phyloP scores from a whole-genome alignment of 2,888 invertebrate species.

The Eucera pruinosa region DNA sequence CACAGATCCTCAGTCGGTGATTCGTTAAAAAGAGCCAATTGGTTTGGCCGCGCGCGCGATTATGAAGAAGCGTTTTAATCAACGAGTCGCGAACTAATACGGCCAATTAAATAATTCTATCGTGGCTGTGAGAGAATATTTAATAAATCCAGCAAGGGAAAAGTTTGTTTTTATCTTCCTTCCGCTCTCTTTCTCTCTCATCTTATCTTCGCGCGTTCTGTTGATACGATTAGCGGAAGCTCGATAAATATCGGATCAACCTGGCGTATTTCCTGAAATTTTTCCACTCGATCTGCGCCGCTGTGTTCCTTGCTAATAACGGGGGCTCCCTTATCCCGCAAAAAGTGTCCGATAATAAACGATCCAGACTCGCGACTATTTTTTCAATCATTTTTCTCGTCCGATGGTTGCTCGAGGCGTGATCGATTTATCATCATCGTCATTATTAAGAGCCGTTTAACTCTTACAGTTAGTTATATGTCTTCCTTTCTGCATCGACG shows the following conservation, averaged over 20 bases:
- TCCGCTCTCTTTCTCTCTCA: neutral
- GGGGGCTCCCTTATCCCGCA: slow-evolving; percentile 13
- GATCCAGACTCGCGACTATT: neutral
- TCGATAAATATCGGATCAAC: slow-evolving; percentile 29
- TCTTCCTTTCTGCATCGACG: slow-evolving; percentile 48
- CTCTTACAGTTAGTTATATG: slow-evolving; percentile 46
- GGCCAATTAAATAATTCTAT: slow-evolving; percentile 32
- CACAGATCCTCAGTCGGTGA: neutral
- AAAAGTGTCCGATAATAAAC: slow-evolving; percentile 31
- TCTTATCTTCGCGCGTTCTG: no score
- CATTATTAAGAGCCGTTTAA: slow-evolving; percentile 54
- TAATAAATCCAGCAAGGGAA: slow-evolving; percentile 24
- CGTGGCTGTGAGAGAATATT: slow-evolving; percentile 2
- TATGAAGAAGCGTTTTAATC: slow-evolving; percentile 2
- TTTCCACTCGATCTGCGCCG: slow-evolving; percentile 49
- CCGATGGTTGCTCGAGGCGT: neutral
- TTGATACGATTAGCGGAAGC: slow-evolving; percentile 17
- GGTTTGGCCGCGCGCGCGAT: neutral
- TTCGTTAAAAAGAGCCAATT: neutral
- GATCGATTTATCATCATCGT: slow-evolving; percentile 63
- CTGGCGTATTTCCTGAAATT: slow-evolving; percentile 32
- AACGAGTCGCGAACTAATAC: neutral
- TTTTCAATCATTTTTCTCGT: neutral
- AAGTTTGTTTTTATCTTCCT: neutral
- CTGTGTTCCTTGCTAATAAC: slow-evolving; percentile 26